These are phyloP conservation scores for Etia nguti DNA, from an alignment of 2,113 vertebrate species.

Conservation along the genomic window DNA sequence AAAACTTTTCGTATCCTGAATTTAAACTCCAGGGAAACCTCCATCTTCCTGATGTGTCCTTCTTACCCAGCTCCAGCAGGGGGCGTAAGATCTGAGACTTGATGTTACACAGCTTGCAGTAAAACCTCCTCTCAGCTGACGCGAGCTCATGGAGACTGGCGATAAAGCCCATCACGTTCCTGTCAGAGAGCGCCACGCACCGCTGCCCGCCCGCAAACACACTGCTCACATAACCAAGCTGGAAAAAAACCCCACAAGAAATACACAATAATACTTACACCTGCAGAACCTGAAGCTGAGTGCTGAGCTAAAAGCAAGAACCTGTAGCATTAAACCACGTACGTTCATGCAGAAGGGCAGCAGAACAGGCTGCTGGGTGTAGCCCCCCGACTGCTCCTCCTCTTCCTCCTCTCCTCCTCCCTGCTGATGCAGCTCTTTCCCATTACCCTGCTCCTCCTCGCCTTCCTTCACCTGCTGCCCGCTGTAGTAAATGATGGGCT, in stretches of 20 bases:
- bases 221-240: constrained; percentile 91
- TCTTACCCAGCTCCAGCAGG: constrained; percentile 87
- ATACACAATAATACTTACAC: too few species aligned
- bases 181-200: constrained; percentile 83
- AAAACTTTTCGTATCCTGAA: neutral
- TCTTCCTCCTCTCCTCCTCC: constrained; percentile 51
- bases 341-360: constrained; percentile 88
- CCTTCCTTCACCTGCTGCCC: constrained; percentile 76
- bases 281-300: neutral
- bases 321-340: neutral
- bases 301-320: neutral
- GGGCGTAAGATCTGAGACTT: constrained; percentile 88
- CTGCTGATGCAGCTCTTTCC: constrained; percentile 25
- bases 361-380: constrained; percentile 78
- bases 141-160: constrained; percentile 92
- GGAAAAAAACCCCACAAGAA: neutral
- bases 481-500: constrained; percentile 91
- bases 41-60: neutral
- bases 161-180: constrained; percentile 90
- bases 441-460: neutral
- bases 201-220: constrained; percentile 82
- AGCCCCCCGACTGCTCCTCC: constrained; percentile 46
- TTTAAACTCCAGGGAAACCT: neutral
- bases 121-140: constrained; percentile 87
- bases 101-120: constrained; percentile 83